These are phyloP conservation scores for Limonius californicus DNA, from an alignment of 1,140 invertebrate species.

Conservation along the genomic window DNA sequence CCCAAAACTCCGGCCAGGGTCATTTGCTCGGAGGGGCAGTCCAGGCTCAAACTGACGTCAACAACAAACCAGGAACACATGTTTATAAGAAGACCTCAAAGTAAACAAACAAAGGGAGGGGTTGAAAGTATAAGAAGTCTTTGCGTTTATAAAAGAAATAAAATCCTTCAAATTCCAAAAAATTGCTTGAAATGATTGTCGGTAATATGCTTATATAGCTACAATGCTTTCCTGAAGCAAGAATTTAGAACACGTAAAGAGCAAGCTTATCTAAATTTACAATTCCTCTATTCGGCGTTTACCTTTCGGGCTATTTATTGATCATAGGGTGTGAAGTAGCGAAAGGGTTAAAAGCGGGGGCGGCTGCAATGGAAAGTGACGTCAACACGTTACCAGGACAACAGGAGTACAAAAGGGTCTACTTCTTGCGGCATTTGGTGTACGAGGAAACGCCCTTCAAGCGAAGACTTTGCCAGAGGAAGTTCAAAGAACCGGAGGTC, in stretches of 20 bases:
- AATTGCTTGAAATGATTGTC: too few species aligned
- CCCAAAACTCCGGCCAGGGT: too few species aligned
- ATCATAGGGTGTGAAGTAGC: too few species aligned
- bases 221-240: too few species aligned
- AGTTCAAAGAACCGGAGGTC: not conserved
- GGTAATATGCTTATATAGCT: too few species aligned
- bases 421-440: too few species aligned
- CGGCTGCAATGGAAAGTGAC: slow-evolving; percentile 19
- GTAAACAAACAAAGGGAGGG: slow-evolving; percentile 25
- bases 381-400: slow-evolving; percentile 20
- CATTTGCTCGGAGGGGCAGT: slow-evolving; percentile 13
- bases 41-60: slow-evolving; percentile 35
- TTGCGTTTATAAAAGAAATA: too few species aligned
- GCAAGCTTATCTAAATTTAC: too few species aligned
- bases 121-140: slow-evolving; percentile 5
- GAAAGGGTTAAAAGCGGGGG: slow-evolving; percentile 6
- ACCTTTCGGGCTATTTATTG: not conserved
- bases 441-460: not conserved
- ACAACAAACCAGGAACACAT: slow-evolving; percentile 34
- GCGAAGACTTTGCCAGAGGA: not conserved
- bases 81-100: slow-evolving; percentile 15
- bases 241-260: too few species aligned
- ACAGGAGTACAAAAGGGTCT: not conserved
- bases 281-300: not conserved
- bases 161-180: too few species aligned